Evolutionary conservation across 2,888 invertebrate genomes (phyloP).

Genomic region (Leptinotarsa juncta): DNA sequence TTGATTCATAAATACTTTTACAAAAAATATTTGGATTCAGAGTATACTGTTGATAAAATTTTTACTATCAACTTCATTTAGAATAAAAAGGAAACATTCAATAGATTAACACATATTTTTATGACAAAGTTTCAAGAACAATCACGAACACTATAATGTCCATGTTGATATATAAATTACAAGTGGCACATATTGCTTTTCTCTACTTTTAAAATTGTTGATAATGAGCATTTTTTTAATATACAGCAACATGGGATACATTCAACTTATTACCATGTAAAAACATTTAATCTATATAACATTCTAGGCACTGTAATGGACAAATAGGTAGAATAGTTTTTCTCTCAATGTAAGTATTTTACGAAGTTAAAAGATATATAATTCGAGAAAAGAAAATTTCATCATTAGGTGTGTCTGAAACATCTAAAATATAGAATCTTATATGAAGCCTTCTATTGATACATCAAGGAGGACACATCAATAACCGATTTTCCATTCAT

Average conservation of each 20-base stretch:
- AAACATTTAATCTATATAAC: conserved; percentile 24
- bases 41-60: neutral
- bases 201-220: conserved; percentile 22
- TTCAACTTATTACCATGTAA: conserved; percentile 24
- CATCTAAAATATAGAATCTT: too few relatives aligned
- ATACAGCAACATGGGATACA: conserved; percentile 42
- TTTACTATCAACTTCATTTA: neutral
- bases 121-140: neutral
- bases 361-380: neutral
- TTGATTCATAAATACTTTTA: neutral
- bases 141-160: conserved; percentile 19
- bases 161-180: conserved; percentile 24
- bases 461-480: too few relatives aligned
- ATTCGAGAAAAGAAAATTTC: too few relatives aligned
- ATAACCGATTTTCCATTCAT: too few relatives aligned
- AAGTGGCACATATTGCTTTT: conserved; percentile 33
- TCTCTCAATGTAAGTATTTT: neutral
- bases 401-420: too few relatives aligned
- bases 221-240: conserved; percentile 43
- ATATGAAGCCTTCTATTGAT: too few relatives aligned
- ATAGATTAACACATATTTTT: neutral
- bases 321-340: conserved; percentile 35
- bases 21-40: neutral
- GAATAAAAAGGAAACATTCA: neutral
- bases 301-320: conserved; percentile 40